Evolutionary conservation across 2,113 vertebrate species (phyloP), one percentile per base, ranked within the genome.

Genomic region (Toxostoma redivivum): DNA sequence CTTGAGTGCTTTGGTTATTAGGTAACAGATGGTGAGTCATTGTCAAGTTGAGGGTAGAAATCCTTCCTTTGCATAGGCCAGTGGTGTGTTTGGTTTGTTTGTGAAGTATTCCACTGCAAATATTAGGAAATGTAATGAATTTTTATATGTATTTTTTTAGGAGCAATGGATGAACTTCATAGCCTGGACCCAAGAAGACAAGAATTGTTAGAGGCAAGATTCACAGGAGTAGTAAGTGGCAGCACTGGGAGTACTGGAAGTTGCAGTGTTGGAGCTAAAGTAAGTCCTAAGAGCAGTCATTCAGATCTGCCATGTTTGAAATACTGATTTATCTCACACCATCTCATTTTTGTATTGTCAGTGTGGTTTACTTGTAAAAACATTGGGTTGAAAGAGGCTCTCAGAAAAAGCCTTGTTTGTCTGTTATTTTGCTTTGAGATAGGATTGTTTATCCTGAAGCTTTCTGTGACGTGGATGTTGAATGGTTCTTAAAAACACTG

Each of bases 161-260:
- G 99, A 98, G 98, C 98, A 97, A 99, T 99, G 99, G 99, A 99
- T 98, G 99, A 99, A 96, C 99, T 99, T 98, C 98, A 99, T 97
- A 99, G 99, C 98, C 98, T 99, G 98, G 99, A 99, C 98, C 99
- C 99, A 97, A 98, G 99, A 97, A 98, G 99, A 96, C 99, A 99
- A 97, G 99, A 99, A 97, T 98, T 99, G 97, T 97, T 99, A 96
- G 99, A 99, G 97, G 99, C 99, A 64, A 98, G 99, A 94, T 99
- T 99, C 95, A 99, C 99, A 93, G 99, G 99, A 44, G 99, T 99
- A 95, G 99, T 99, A 96, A 98, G 99, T 69, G 99, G 99, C 90
- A 99, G 98, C 97, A 99, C 99, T 54, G 99, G 99, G 85, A 99
- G 99, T 97, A 99, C 99, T 15, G 99, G 99, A 88, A 99, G 99